phyloP scores from a whole-genome alignment of 2,888 invertebrate species.

The Eueremaeus valkanovi region DNA sequence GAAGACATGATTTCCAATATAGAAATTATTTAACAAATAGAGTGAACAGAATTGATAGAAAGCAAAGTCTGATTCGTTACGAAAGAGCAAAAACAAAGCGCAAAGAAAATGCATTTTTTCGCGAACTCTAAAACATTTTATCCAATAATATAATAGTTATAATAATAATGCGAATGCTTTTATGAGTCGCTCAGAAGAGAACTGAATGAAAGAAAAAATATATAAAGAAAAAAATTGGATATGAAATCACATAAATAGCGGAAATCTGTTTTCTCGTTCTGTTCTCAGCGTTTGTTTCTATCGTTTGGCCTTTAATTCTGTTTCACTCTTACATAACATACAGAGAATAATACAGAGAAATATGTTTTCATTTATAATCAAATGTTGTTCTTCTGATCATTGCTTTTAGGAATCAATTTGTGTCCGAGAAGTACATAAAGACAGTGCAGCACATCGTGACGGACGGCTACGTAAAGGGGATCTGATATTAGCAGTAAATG shows the following conservation, averaged over 20 bases:
- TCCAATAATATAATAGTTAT: no score
- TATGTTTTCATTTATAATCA: neutral
- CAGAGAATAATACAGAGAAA: neutral
- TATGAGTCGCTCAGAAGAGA: neutral
- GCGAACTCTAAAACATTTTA: neutral
- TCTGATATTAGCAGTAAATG: slow-evolving; percentile 49
- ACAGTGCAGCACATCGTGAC: slow-evolving; percentile 49
- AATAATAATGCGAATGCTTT: neutral
- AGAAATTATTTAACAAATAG: no score
- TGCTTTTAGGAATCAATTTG: slow-evolving; percentile 47
- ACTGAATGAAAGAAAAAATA: neutral
- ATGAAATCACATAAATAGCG: no score
- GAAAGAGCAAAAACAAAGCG: no score
- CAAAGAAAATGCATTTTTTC: no score
- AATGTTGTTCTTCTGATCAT: slow-evolving; percentile 9
- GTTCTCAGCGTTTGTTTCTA: no score
- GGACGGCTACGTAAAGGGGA: slow-evolving; percentile 49
- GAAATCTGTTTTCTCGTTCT: no score
- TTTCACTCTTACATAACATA: neutral
- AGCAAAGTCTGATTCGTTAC: neutral
- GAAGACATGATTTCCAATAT: no score
- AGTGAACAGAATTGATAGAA: no score
- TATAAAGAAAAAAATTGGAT: neutral
- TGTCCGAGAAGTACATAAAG: slow-evolving; percentile 48
- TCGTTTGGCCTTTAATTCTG: no score